Base-by-base conservation (phyloP, 2,797 vertebrate species). In the Ataeniobius toweri region DNA sequence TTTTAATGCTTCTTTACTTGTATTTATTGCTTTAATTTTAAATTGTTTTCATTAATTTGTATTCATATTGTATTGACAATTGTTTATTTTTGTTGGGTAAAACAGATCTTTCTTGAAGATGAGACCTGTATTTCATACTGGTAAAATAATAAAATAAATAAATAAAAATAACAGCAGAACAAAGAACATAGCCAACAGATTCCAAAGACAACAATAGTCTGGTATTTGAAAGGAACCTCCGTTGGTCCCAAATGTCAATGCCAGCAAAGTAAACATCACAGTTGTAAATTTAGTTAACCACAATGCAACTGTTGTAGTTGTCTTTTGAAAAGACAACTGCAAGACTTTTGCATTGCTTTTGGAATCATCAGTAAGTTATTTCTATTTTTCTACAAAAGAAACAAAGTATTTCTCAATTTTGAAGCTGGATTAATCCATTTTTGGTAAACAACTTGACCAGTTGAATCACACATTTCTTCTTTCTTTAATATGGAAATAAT, bases 231-330 rank as follows among this genome's bases (percentile, higher is more conserved):
- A 68, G 24, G 41, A 46, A 36, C 22, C 39, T n/a, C 12, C 46
- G 22, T 68, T 68, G 39, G 41, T n/a, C 41, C 65, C 65, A 68
- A 36, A 39, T 44, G 12, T n/a, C 36, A 41, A 8, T 6, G 65
- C 10, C 41, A 68, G 88, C 88, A 71, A 88, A 82, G 80, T 93
- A 90, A 94, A 89, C 92, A 93, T 93, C 95, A 89, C 3, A 93
- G 93, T 88, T 73, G 56, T 53, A 5, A 41, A 80, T 83, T 81
- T 87, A 78, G 84, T 59, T 61, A 76, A 78, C 79, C 75, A 48
- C 84, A 87, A 86, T 88, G 48, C 89, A 90, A 84, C 74, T 73
- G 61, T 10, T 50, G 20, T 6, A 65, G 55, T 51, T 16, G 59
- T 28, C 31, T 14, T 76, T 81, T 78, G 55, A 61, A 73, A 77